Base-by-base conservation (phyloP, 1,140 invertebrate genomes). In the Orius laevigatus region DNA sequence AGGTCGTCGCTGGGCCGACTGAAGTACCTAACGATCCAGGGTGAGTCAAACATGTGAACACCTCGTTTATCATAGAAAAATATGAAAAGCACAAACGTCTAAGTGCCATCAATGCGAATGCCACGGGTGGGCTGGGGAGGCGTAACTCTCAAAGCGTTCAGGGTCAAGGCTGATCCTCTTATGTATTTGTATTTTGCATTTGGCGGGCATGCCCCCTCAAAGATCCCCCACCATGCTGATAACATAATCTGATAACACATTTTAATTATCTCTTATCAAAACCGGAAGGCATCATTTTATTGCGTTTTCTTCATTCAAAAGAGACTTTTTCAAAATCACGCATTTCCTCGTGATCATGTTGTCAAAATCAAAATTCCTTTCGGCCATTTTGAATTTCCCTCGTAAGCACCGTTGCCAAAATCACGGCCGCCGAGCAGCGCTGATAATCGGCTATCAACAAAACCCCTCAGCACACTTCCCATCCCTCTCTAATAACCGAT, bases 11-110 rank as follows among this genome's bases (percentile, higher is more conserved):
- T 11, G 54, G 51, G 14, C 49, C 51, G 19, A 51, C 54, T 12
- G 54, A 55, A 41, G 54, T 55, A n/a, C 54, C 51, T 14, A 55
- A 55, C 32, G 54, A 55, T 41, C 54, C 54, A 48, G 54, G 54
- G 54, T 55, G 40, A 43, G 54, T 55, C 34, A 38, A 25, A 25
- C 25, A 25, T 25, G 25, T 25, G 25, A 25, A 25, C 25, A 8
- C n/a, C n/a, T n/a, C n/a, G n/a, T n/a, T 25, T 4, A 25, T 25
- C 3, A 25, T 25, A 25, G n/a, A 25, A 8, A 8, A 25, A 25
- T 25, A 25, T 4, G 8, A 4, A 25, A 25, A 25, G 8, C 25
- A 25, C 8, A 4, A 4, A 4, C 25, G 25, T 25, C 3, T 25
- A 25, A 25, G 25, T 25, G 25, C 25, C 25, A 25, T 25, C 25